Base-by-base conservation (phyloP, 1,140 invertebrate genomes). In the Reticulitermes speratus region DNA sequence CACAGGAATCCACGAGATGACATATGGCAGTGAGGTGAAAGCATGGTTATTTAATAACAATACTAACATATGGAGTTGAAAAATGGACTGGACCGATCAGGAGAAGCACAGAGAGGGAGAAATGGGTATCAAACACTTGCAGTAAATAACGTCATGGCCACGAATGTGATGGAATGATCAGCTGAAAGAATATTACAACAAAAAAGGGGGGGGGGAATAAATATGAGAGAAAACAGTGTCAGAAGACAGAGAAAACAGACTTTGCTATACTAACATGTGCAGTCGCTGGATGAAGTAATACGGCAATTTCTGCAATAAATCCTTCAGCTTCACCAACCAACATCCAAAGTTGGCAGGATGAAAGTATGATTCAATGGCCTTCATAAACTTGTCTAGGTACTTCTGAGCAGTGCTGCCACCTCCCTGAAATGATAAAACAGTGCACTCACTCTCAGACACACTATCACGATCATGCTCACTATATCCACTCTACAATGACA, bases 341-440 rank as follows among this genome's bases (percentile, higher is more conserved):
- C 93, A 91, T 21, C 97, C 97, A 86, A 91, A 90, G 90, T 99
- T 99, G 0, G 97, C 97, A 84, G 97, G 96, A 92, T 99, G 96
- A 89, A 96, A 95, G 91, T 97, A 99, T 16, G 96, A 97, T 90
- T 97, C 96, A 5, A 98, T 91, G 0, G 96, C 94, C 88, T 95
- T 95, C 88, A 98, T 94, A 89, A 99, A 95, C 87, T 96, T 95
- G 85, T 95, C 94, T 44, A 98, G 91, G 90, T 98, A 94, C 69
- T 93, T 93, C 89, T 97, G 94, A 14, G 95, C 93, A 75, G 89
- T 91, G 45, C 92, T 92, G 52, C 90, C 89, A 87, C 93, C 91
- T 65, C 93, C 94, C 93, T 94, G 87, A 45, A 90, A 89, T 87
- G 69, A 84, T 7, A 82, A 38, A 32, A 48, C 14, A 48, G 9